Evolutionary conservation across 2,797 vertebrate species (phyloP), one percentile per base, ranked within the genome.

Genomic region (Gymnothorax reevesii): DNA sequence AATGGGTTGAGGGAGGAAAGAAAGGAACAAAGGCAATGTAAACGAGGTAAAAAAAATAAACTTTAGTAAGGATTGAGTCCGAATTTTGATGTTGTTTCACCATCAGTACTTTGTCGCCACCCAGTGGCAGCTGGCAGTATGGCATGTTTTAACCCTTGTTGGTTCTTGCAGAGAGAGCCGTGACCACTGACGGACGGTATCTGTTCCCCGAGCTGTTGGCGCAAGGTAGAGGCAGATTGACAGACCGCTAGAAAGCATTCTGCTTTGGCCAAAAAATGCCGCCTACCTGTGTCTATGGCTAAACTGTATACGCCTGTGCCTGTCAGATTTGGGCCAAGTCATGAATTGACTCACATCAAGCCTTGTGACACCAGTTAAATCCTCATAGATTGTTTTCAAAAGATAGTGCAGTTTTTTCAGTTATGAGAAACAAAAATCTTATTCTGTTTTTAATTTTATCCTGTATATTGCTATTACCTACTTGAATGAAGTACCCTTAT

Each of bases 151-250:
- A 93, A 88, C 90, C 84, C 90, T 90, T 95, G 91, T 95, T 91
- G 91, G 49, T 96, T 91, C 95, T 96, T 96, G 54, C 96, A 99
- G 98, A 98, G 91, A 94, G 97, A 87, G 97, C 97, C 0, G 96
- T 99, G 93, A 98, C 97, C 88, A 98, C 97, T 0, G 98, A 98
- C 1, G 97, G 98, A 90, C 97, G 98, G 57, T 99, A 96, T 79
- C 92, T 99, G 94, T 99, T 99, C 92, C 98, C 98, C 0, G 95
- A 96, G 89, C 95, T 95, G 86, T 94, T 95, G 89, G 96, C 96
- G 73, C 97, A 98, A 98, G 98, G 98, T 98, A 97, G 94, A 95
- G 82, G 83, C 84, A 87, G 89, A 89, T 77, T 22, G 85, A 86
- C 15, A 66, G 60, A 60, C 84, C 54, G 60, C 10, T 86, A 90